Base-by-base conservation (phyloP, 2,888 invertebrate genomes). In the Drosophila infuscata region DNA sequence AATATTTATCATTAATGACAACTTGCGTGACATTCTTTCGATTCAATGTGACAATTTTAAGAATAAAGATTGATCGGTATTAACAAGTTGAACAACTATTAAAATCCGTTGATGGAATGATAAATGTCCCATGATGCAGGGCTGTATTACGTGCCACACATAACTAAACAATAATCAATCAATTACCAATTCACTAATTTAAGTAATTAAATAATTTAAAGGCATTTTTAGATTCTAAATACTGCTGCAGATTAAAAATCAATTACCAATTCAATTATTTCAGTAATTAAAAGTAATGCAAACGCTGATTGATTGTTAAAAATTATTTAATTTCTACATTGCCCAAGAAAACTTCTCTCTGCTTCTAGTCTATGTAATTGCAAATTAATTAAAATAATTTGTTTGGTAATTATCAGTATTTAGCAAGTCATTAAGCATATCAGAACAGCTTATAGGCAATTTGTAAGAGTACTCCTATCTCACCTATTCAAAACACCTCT, bases 21-120 rank as follows among this genome's bases (percentile, higher is more conserved):
- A 70, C 73, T 72, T 64, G 83, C 79, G 76, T 82, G 89, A 86
- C 76, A 88, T 75, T 86, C 68, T 71, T 80, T 86, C 76, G 89
- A 86, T 75, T 75, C 74, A 61, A 69, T 69, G 63, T 74, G 90
- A 79, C 88, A 81, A 74, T 74, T 76, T 82, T 61, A 43, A 68
- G 36, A 46, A 52, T 63, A 58, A 51, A 53, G 62, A 72, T 76
- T 56, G 72, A 70, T 62, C 51, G 52, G 59, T 52, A 61, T 57
- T 70, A 62, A 62, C 52, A 56, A 49, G 62, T 52, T 30, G 30
- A 8, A 36, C 8, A 3, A 11, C 30, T 17, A 8, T 0, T 0
- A 11, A 5, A 11, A 3, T 25, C 0, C 9, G 11, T 8, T 74
- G 69, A 61, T 41, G 6, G 32, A n/a, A 56, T 5, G 33, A 9